Base-by-base conservation (phyloP, 2,113 vertebrate species). In the Perognathus longimembris region DNA sequence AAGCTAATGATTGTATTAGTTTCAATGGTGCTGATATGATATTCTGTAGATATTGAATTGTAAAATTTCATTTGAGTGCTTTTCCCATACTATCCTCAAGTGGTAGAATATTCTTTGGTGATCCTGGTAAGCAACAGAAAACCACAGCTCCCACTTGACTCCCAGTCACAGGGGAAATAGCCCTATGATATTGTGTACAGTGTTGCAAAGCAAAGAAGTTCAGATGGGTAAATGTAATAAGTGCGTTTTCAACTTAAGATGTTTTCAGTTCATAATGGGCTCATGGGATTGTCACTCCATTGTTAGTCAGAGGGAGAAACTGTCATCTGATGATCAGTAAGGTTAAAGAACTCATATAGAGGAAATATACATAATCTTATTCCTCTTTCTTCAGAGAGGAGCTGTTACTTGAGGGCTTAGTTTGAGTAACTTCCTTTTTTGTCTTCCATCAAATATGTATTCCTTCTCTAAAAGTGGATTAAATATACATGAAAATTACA, bases 361-460 rank as follows among this genome's bases (percentile, higher is more conserved):
- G 28, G 15, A 40, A 18, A 15, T 38, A 63, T 18, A 26, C 3
- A 32, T 15, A 32, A 63, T 59, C 57, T 63, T 59, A 73, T 59
- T 18, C 63, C 32, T 71, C 32, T 86, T 32, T 50, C 34, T 91
- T 78, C 50, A 83, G 45, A 28, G 26, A 64, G 12, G 64, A 76
- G 32, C 4, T 80, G 11, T n/a, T 76, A 85, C 66, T 90, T 80
- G 20, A 93, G 36, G 61, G 70, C 18, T 18, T 90, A 28, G 11
- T 61, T 88, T 64, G 50, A 67, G 26, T 45, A 38, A 89, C 64
- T 93, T 78, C 36, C 28, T 42, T 59, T 76, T 93, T 61, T 67
- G 18, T 69, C 30, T 22, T 71, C 45, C 50, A 3, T 42, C 61
- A 32, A n/a, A 61, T 57, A 50, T 71, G 59, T 20, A 26, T 26